These are phyloP conservation scores for Oscheius sp. DNA, from an alignment of 2,888 invertebrate genomes.

Conservation along the genomic window DNA sequence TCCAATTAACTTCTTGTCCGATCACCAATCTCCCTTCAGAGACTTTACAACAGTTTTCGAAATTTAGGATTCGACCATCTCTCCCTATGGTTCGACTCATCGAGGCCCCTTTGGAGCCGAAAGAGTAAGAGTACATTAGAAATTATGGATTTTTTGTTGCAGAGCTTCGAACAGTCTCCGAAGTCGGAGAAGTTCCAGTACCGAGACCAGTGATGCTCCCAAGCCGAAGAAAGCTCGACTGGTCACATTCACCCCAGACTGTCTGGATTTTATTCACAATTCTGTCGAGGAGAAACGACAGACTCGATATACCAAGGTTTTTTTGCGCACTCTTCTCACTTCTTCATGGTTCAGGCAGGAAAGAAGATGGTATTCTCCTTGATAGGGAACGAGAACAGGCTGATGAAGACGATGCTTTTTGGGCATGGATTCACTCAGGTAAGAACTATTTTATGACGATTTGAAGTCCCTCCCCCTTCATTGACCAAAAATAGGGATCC, in stretches of 20 bases:
- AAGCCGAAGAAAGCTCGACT: conserved; percentile 15
- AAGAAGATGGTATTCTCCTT: conserved; percentile 74
- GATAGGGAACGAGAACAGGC: conserved; percentile 75
- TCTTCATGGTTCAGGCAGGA: conserved; percentile 43
- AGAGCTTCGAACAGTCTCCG: too few species aligned
- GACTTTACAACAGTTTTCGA: too few species aligned
- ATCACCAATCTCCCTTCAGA: too few species aligned
- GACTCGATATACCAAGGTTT: conserved; percentile 39
- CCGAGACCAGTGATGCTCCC: background rate
- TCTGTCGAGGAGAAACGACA: conserved; percentile 25
- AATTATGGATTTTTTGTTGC: too few species aligned
- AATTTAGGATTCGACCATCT: too few species aligned
- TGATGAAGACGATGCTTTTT: conserved; percentile 72
- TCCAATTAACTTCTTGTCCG: too few species aligned
- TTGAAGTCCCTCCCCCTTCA: too few species aligned
- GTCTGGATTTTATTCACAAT: conserved; percentile 39
- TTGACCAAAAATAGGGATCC: too few species aligned
- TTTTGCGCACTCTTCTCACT: background rate
- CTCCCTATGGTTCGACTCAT: too few species aligned
- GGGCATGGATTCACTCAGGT: conserved; percentile 69
- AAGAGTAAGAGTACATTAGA: too few species aligned
- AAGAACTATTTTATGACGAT: background rate
- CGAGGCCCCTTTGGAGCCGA: too few species aligned
- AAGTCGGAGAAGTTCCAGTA: too few species aligned
- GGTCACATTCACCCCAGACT: conserved; percentile 37